phyloP scores from a whole-genome alignment of 1,140 invertebrate genomes.

The Pemphigus obesinymphae region DNA sequence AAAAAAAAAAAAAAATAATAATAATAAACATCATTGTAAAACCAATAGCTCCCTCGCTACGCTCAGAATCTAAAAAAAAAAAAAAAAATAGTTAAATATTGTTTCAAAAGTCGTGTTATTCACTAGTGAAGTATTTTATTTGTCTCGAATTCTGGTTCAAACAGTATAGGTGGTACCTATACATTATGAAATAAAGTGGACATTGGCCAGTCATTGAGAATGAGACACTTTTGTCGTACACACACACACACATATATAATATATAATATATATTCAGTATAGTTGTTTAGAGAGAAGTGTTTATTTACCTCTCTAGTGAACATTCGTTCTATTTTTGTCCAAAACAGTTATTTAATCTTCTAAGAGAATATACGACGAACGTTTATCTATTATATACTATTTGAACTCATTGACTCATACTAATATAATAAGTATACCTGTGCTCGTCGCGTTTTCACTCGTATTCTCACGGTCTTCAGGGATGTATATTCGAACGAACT shows the following conservation, averaged over 20 bases:
- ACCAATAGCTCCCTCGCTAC: no score
- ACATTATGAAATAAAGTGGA: not conserved
- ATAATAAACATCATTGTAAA: no score
- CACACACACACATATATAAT: no score
- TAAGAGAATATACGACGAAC: not conserved
- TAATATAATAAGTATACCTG: no score
- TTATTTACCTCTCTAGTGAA: not conserved
- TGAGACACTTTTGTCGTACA: not conserved
- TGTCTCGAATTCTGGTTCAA: not conserved
- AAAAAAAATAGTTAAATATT: no score
- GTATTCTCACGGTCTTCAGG: not conserved
- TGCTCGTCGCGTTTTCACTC: not conserved
- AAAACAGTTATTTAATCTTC: not conserved
- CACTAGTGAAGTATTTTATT: no score
- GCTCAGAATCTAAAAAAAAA: no score
- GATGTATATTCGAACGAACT: not conserved
- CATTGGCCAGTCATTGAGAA: not conserved
- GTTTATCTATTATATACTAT: constrained; percentile 7
- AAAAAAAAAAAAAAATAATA: no score
- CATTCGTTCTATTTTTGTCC: not conserved
- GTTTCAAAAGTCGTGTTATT: no score
- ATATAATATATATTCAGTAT: not conserved
- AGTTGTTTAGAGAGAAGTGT: not conserved
- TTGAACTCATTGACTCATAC: not conserved
- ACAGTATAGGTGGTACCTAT: not conserved